Base-by-base conservation (phyloP, 1,140 invertebrate species). In the Asobara japonica region DNA sequence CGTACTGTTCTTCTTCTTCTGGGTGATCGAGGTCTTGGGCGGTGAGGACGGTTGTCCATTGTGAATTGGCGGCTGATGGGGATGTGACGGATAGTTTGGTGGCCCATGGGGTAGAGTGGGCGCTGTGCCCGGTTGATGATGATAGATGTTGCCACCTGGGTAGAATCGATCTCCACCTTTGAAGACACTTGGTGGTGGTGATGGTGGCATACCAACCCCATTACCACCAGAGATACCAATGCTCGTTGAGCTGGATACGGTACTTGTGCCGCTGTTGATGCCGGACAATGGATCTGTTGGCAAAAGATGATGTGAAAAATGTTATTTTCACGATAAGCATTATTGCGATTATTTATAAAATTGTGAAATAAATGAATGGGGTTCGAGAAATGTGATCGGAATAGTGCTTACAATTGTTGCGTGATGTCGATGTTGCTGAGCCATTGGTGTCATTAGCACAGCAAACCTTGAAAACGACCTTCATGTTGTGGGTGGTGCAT, bases 381-480 rank as follows among this genome's bases (percentile, higher is more conserved):
- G n/a, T 27, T 33, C 5, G 11, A 16, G 51, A 30, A 67, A 30
- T 18, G 36, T 29, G 31, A 69, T 20, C 16, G 8, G 0, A 71
- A 36, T n/a, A 30, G 11, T 20, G 38, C 33, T 85, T 76, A 88
- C 86, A 87, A 77, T 87, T 87, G 77, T 87, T 88, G 70, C 86
- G 86, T n/a, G 84, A 84, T 33, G 88, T 84, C 20, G 86, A 82
- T 33, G 85, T 84, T 22, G 80, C 82, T 6, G 83, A 84, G 65
- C 78, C 77, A 73, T 85, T 83, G 73, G 82, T 79, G 3, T 87
- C 84, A 66, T 86, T 86, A 80, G 91, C 91, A 88, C 95, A 96
- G 90, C 95, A 96, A 45, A 97, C 96, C 86, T 97, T 96, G 88
- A 98, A 97, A 27, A 97, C 94, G 48, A 97, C 94, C 90, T 97